phyloP scores from a whole-genome alignment of 23 tunicate genomes.

The Phallusia fumigata region DNA sequence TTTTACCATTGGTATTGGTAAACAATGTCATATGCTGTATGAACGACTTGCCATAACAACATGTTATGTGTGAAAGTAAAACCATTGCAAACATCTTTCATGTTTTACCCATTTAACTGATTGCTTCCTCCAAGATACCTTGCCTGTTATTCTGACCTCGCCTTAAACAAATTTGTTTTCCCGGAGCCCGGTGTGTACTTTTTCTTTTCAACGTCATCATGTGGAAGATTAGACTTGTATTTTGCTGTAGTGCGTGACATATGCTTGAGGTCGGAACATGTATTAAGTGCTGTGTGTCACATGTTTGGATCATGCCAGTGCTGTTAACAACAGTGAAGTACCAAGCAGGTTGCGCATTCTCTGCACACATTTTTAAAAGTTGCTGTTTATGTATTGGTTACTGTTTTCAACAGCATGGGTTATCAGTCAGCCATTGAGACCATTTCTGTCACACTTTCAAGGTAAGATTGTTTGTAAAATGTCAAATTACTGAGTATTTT shows the following conservation, averaged over 20 bases:
- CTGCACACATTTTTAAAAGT: too few species aligned
- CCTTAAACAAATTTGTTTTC: slow-evolving; percentile 7
- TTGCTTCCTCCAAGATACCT: background rate
- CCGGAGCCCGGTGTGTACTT: background rate
- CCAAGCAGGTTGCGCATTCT: too few species aligned
- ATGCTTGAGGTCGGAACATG: background rate
- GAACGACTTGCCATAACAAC: too few species aligned
- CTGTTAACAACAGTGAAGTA: background rate
- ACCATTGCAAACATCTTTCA: background rate
- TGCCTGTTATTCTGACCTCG: background rate
- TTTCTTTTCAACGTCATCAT: background rate
- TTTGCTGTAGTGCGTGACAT: background rate
- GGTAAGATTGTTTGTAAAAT: background rate
- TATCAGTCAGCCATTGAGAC: background rate
- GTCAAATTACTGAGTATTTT: too few species aligned
- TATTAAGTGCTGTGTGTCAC: background rate
- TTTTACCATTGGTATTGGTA: too few species aligned
- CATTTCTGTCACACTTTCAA: background rate
- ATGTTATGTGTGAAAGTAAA: too few species aligned
- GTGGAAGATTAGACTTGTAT: background rate
- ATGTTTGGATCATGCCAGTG: background rate
- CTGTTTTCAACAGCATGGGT: background rate
- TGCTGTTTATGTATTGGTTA: too few species aligned
- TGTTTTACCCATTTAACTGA: background rate
- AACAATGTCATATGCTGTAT: too few species aligned